These are phyloP conservation scores for Dasypolia templi DNA, from an alignment of 2,888 invertebrate genomes.

Conservation along the genomic window DNA sequence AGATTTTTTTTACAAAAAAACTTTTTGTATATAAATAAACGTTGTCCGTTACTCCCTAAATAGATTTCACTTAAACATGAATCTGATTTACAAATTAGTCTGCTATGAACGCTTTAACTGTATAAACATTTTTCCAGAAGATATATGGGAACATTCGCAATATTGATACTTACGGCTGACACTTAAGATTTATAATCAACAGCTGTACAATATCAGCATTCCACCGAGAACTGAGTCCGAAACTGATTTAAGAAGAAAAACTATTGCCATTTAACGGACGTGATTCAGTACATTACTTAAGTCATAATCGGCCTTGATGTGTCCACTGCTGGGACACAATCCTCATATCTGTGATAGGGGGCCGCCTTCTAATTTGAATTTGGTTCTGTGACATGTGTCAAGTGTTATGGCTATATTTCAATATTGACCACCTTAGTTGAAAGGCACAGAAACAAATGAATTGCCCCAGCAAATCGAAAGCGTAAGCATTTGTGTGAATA, in stretches of 20 bases:
- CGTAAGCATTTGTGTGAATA: too few relatives aligned
- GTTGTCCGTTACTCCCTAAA: conserved; percentile 6
- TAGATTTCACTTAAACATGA: conserved; percentile 34
- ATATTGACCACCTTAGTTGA: background rate
- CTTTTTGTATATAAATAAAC: too few relatives aligned
- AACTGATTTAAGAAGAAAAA: conserved; percentile 33
- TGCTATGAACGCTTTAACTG: conserved; percentile 37
- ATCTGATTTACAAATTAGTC: conserved; percentile 44
- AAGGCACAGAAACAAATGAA: conserved; percentile 1
- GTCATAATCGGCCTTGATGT: too few relatives aligned
- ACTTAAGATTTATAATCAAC: conserved; percentile 41
- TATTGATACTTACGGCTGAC: conserved; percentile 51
- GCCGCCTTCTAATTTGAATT: too few relatives aligned
- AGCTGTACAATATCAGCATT: conserved; percentile 54
- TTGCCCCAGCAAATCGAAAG: too few relatives aligned
- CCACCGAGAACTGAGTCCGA: conserved; percentile 38
- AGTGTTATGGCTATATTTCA: background rate
- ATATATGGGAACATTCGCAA: conserved; percentile 49
- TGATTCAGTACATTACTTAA: background rate
- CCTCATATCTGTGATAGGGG: too few relatives aligned
- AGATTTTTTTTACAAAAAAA: background rate
- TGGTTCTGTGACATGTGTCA: too few relatives aligned
- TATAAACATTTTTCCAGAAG: conserved; percentile 47
- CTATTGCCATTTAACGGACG: conserved; percentile 6
- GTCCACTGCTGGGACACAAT: too few relatives aligned